Base-by-base conservation (phyloP, 1,140 invertebrate genomes). In the Trichonephila clavata region DNA sequence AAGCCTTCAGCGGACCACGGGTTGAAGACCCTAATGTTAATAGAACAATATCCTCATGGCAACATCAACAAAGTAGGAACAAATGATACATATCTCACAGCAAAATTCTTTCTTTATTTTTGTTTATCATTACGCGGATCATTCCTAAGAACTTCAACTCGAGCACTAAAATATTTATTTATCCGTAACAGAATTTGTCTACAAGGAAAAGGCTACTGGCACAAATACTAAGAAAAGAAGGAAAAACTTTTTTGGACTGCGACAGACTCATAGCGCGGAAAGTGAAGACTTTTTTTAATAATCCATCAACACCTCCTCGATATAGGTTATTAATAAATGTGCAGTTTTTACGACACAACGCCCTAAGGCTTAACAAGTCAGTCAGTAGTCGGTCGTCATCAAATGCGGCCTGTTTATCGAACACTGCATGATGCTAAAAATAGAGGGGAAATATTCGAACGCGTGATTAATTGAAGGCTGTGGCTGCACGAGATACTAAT, bases 191-290 rank as follows among this genome's bases (percentile, higher is more conserved):
- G 71, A 63, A 63, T 39, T 18, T 27, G 71, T 77, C 71, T 77
- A 77, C 32, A 77, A 77, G 71, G 71, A 77, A 77, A 77, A 77
- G 71, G 71, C 14, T 77, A 77, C 32, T 77, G 71, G 39, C 71
- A 77, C 71, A 77, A 32, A 68, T 27, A 68, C 65, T 14, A 14
- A 68, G 65, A 68, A 68, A 32, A 77, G 27, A 77, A 77, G 27
- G 27, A 71, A 27, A 71, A 77, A 13, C 24, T 32, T 77, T 32
- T 77, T 77, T 77, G 18, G 6, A 32, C 24, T 10, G 27, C 27
- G 18, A 14, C 71, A 39, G 24, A 20, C 27, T 77, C 18, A 14
- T 7, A 18, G 13, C 71, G 71, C 32, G 32, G 32, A 77, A 77
- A 77, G 71, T 77, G 71, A 39, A 77, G 32, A 77, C 24, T 16